A percentile compares a stretch with the other conserved stretches of the same genome.
phyloP scores from a whole-genome alignment of 2,888 invertebrate species.

The Punctoribates punctum region DNA sequence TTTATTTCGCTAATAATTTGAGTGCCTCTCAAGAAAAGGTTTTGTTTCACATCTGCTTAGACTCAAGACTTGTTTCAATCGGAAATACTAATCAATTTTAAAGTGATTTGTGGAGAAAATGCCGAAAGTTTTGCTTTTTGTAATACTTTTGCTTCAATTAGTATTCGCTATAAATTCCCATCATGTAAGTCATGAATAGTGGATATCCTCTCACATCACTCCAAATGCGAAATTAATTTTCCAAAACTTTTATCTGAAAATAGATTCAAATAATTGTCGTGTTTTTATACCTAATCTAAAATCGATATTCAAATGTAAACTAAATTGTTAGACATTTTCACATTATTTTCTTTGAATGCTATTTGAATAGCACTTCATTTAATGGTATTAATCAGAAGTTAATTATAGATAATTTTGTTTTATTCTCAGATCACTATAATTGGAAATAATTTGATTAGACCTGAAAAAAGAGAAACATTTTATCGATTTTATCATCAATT shows the following conservation, averaged over 20 bases:
- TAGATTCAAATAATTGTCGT: too few relatives aligned
- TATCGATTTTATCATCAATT: background rate
- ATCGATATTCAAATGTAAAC: too few relatives aligned
- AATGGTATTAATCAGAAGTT: background rate
- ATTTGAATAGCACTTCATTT: background rate
- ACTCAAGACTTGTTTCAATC: background rate
- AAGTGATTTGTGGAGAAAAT: slow-evolving; percentile 3
- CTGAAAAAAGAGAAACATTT: background rate
- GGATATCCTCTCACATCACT: too few relatives aligned
- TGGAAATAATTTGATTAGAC: background rate
- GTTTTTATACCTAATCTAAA: too few relatives aligned
- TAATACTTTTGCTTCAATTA: background rate
- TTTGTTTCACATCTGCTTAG: background rate
- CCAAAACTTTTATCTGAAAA: too few relatives aligned
- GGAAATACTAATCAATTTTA: background rate
- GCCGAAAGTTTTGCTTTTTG: background rate
- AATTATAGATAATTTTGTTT: background rate
- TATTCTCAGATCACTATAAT: background rate
- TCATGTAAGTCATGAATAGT: slow-evolving; percentile 20
- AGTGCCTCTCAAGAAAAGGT: background rate
- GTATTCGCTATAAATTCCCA: background rate
- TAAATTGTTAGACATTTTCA: too few relatives aligned
- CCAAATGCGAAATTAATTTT: too few relatives aligned
- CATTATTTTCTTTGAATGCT: too few relatives aligned
- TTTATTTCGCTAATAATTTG: background rate